These are phyloP conservation scores for Eupithecia insigniata DNA, from an alignment of 2,888 invertebrate genomes.

Conservation along the genomic window DNA sequence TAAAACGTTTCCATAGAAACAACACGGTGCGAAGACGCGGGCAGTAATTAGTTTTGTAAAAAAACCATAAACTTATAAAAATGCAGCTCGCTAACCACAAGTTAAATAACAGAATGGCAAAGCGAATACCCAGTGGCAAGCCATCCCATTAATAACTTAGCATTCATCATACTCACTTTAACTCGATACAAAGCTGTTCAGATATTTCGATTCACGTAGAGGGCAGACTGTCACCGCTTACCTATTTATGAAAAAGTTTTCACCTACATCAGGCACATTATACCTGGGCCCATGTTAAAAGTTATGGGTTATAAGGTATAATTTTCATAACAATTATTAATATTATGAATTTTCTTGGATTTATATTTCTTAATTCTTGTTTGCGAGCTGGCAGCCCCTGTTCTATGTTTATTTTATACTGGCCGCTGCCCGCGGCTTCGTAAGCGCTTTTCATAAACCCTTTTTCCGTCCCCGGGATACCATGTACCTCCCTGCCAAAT, in stretches of 20 bases:
- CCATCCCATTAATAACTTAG: constrained; percentile 54
- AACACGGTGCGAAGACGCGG: too few relatives aligned
- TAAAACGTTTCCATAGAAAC: too few relatives aligned
- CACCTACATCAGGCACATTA: background rate
- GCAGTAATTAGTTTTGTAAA: too few relatives aligned
- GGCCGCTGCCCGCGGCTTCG: too few relatives aligned
- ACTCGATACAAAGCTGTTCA: constrained; percentile 59
- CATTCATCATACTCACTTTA: constrained; percentile 61
- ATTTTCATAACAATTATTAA: background rate
- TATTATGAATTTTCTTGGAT: background rate
- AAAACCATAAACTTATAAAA: constrained; percentile 3
- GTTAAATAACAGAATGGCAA: constrained; percentile 20
- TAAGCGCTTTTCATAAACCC: too few relatives aligned
- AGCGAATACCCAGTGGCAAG: constrained; percentile 27
- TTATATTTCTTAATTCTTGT: background rate
- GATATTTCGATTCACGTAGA: constrained; percentile 54
- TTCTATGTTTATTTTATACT: too few relatives aligned
- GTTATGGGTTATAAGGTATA: background rate
- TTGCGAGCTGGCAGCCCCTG: background rate
- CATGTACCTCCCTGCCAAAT: too few relatives aligned
- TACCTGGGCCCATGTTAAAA: background rate
- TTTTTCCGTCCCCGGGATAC: too few relatives aligned
- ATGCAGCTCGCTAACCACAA: background rate
- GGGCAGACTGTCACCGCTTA: constrained; percentile 13
- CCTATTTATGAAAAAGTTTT: background rate